Conservation (phyloP, 2,888 invertebrate species). For the Bellardia pandia region DNA sequence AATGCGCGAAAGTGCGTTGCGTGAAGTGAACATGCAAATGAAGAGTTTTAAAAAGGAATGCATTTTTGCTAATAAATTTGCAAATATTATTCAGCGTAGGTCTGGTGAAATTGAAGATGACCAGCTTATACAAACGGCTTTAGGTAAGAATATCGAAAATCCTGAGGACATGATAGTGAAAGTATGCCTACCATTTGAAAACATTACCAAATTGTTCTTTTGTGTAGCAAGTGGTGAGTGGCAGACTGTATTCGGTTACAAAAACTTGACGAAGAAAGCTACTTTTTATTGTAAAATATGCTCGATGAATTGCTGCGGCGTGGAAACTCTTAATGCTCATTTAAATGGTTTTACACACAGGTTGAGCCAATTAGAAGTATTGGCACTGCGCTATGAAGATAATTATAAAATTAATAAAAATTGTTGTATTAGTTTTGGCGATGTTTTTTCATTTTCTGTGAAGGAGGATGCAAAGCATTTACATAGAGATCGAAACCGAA, state of each 20-base stretch:
- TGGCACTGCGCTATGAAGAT: slow-evolving; percentile 45
- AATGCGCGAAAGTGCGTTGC: slow-evolving; percentile 18
- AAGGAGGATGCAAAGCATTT: slow-evolving; percentile 39
- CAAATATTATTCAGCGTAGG: not conserved
- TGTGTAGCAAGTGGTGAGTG: slow-evolving; percentile 56
- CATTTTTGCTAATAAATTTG: slow-evolving; percentile 44
- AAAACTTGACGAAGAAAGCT: slow-evolving; percentile 32
- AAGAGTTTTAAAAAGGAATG: slow-evolving; percentile 34
- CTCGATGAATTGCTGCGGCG: slow-evolving; percentile 57
- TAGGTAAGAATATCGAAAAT: slow-evolving; percentile 33
- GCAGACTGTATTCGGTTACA: slow-evolving; percentile 51
- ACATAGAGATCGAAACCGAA: not conserved
- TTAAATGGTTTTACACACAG: slow-evolving; percentile 62
- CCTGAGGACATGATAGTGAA: slow-evolving; percentile 65
- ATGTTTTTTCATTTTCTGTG: slow-evolving; percentile 53
- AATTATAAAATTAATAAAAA: slow-evolving; percentile 65
- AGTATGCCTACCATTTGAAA: slow-evolving; percentile 59
- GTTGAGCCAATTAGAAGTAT: slow-evolving; percentile 52
- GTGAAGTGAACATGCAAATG: slow-evolving; percentile 52
- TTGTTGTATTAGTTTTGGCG: slow-evolving; percentile 62
- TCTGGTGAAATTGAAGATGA: slow-evolving; percentile 24
- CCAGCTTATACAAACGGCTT: slow-evolving; percentile 14
- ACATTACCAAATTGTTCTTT: slow-evolving; percentile 66
- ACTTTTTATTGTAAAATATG: slow-evolving; percentile 69
- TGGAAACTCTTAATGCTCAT: slow-evolving; percentile 71